Conservation (phyloP, 1,140 invertebrate genomes). For the Bursaphelenchus mucronatus region DNA sequence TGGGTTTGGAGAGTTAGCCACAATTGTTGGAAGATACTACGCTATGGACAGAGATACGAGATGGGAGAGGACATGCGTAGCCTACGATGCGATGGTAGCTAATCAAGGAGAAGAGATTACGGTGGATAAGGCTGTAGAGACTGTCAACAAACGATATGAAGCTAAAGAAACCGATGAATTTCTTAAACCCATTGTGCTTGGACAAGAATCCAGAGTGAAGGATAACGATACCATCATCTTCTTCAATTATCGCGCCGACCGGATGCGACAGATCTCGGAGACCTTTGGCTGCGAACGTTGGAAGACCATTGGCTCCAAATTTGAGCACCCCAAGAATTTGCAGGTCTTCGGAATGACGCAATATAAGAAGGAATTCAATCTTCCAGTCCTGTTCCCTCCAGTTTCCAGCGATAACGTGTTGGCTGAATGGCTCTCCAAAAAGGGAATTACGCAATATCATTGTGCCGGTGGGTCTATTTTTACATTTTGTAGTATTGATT, state of each 20-base stretch:
- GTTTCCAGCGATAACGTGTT: conserved; percentile 62
- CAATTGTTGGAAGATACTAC: conserved; percentile 65
- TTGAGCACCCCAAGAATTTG: conserved; percentile 55
- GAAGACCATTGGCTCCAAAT: conserved; percentile 60
- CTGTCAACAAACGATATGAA: conserved; percentile 57
- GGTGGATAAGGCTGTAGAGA: conserved; percentile 53
- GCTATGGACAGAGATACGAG: conserved; percentile 65
- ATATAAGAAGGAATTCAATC: conserved; percentile 64
- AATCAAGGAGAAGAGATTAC: conserved; percentile 61
- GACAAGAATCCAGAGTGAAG: conserved; percentile 59
- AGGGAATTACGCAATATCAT: conserved; percentile 62
- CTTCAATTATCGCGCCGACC: conserved; percentile 64
- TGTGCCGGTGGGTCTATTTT: conserved; percentile 60
- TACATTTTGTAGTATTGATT: neutral
- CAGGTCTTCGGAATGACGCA: conserved; percentile 62
- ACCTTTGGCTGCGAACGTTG: conserved; percentile 62
- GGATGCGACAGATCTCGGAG: conserved; percentile 63
- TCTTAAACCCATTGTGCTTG: conserved; percentile 63
- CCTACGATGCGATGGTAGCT: conserved; percentile 64
- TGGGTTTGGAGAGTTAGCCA: conserved; percentile 62
- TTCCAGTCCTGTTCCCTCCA: conserved; percentile 63
- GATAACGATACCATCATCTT: conserved; percentile 64
- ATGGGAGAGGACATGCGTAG: conserved; percentile 60
- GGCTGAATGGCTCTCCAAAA: conserved; percentile 62
- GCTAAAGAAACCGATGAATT: conserved; percentile 64